Evolutionary conservation across 2,888 invertebrate species (phyloP), one percentile per base, ranked within the genome.

Genomic region (Sarcophaga rosellei): DNA sequence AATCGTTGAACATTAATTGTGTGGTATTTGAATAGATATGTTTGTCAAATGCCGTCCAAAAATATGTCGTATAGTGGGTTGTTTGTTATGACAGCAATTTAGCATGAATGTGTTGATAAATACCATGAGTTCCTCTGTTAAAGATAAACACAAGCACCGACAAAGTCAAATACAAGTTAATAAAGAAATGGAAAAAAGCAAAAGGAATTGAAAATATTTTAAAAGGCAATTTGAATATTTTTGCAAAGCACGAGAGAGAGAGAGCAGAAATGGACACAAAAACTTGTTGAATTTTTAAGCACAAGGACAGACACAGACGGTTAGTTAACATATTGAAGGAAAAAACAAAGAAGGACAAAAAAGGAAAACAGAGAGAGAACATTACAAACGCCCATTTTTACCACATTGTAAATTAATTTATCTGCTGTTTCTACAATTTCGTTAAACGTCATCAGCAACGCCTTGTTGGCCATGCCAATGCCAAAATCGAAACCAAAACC

Each of bases 61-160:
- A 68, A 62, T 35, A 57, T 73, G 25, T 66, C 0, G 35, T 10
- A 73, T 77, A 77, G 86, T 88, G 86, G 88, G 87, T 81, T 81
- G 87, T 79, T 86, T 84, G 81, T 87, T 82, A 82, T 85, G 86
- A 86, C 87, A 83, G 86, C 68, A 76, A 80, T 84, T 84, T 84
- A 80, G 79, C 74, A 84, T 84, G 47, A 79, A 74, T 79, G 63
- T 47, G 69, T 21, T 70, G 69, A 83, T 65, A 83, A 70, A 77
- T 44, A 53, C 53, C 53, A 47, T 57, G 68, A 69, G 63, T 75
- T 63, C n/a, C 4, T 4, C n/a, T n/a, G 65, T 47, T 62, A 74
- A 73, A 77, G 79, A n/a, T 69, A 2, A 72, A 25, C 17, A 53
- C n/a, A 53, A 53, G 17, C 53, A 53, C 15, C 8, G 25, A 25